A percentile compares a stretch with the other conserved stretches of the same genome.
phyloP scores from a whole-genome alignment of 2,888 invertebrate species.

The Megaustenia siamemsis region DNA sequence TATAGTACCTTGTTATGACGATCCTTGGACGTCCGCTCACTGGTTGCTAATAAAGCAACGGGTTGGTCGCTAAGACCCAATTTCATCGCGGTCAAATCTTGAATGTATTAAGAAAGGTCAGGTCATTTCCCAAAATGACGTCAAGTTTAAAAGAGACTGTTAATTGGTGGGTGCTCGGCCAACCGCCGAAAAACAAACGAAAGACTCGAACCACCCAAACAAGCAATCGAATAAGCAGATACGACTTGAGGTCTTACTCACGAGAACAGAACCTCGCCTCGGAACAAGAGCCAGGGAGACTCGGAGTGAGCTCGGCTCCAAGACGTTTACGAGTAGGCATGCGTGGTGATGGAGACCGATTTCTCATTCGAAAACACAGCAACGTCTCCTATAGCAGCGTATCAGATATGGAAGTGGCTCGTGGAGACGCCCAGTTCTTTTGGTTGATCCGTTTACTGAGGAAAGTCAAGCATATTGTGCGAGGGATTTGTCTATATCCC shows the following conservation, averaged over 20 bases:
- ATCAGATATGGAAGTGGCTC: neutral
- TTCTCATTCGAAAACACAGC: neutral
- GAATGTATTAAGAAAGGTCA: neutral
- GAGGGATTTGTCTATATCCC: neutral
- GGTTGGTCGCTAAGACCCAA: neutral
- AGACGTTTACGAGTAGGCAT: neutral
- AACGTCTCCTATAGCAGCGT: neutral
- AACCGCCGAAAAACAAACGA: neutral
- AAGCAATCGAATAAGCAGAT: neutral
- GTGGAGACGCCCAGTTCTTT: neutral
- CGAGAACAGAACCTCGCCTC: constrained; percentile 15
- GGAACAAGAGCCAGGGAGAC: neutral
- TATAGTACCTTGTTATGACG: too few species aligned
- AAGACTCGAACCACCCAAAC: neutral
- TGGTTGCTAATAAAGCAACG: neutral
- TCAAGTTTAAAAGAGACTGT: constrained; percentile 17
- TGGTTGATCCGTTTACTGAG: neutral
- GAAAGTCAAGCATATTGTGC: neutral
- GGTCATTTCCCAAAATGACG: neutral
- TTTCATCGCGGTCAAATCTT: constrained; percentile 16
- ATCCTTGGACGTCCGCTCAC: neutral
- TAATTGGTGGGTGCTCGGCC: constrained; percentile 31
- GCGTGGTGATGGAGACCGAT: neutral
- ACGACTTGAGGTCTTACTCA: constrained; percentile 33
- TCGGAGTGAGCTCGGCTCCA: neutral